phyloP scores from a whole-genome alignment of 2,113 vertebrate genomes.

The Phocoena sinus region DNA sequence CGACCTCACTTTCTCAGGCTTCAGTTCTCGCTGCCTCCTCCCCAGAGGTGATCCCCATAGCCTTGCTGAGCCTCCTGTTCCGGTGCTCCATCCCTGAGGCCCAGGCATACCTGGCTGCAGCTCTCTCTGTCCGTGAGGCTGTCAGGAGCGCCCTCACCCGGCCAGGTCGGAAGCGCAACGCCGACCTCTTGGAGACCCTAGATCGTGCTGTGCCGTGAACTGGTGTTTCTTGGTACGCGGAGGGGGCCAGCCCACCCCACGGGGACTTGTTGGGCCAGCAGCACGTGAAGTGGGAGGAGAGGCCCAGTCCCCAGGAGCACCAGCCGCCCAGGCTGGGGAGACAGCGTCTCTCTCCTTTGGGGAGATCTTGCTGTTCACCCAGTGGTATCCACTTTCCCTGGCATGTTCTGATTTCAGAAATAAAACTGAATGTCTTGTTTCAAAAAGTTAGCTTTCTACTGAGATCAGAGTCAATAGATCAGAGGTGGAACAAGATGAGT shows the following conservation, averaged over 20 bases:
- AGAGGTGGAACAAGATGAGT: background rate
- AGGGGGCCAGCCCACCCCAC: background rate
- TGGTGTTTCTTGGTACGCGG: background rate
- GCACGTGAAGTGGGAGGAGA: background rate
- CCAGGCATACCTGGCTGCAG: conserved; percentile 64
- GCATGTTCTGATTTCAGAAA: conserved; percentile 36
- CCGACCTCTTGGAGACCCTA: background rate
- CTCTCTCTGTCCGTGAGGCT: conserved; percentile 77
- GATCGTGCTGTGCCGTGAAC: background rate
- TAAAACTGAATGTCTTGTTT: background rate
- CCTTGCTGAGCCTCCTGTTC: conserved; percentile 79
- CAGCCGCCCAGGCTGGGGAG: background rate
- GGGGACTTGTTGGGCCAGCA: background rate
- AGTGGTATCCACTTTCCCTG: background rate
- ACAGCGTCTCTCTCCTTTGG: background rate
- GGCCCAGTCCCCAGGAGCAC: background rate
- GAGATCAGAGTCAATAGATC: background rate
- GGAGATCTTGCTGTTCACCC: background rate
- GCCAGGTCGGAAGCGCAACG: conserved; percentile 15
- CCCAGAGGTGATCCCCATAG: conserved; percentile 80
- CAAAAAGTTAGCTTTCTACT: background rate
- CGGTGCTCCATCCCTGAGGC: conserved; percentile 76
- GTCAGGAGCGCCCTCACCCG: conserved; percentile 57
- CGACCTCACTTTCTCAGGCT: background rate
- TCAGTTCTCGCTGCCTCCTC: background rate